Conservation (phyloP, 2,797 vertebrate species). For the Pristis pectinata region DNA sequence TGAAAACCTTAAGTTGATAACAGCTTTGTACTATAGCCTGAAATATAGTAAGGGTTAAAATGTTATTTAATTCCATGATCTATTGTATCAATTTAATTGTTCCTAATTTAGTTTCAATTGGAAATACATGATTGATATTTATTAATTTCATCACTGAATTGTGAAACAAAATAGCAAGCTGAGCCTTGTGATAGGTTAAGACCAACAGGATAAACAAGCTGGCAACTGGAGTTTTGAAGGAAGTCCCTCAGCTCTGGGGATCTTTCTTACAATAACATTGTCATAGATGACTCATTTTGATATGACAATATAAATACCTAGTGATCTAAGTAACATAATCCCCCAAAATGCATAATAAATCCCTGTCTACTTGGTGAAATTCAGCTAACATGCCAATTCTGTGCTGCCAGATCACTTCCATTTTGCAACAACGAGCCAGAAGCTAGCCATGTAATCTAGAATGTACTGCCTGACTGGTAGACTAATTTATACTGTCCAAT, state of each 20-base stretch:
- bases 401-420: too few relatives aligned
- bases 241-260: not conserved
- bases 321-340: too few relatives aligned
- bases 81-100: not conserved
- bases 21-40: not conserved
- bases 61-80: not conserved
- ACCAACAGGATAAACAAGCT: not conserved
- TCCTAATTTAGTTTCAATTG: not conserved
- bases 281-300: not conserved
- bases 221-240: not conserved
- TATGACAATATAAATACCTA: too few relatives aligned
- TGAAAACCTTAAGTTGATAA: too few relatives aligned
- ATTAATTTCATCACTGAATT: not conserved
- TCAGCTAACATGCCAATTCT: too few relatives aligned
- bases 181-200: not conserved
- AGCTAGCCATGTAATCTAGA: too few relatives aligned
- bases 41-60: not conserved
- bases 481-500: not conserved
- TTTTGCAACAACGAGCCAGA: too few relatives aligned
- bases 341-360: too few relatives aligned
- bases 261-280: not conserved
- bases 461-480: not conserved
- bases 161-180: not conserved
- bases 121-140: not conserved
- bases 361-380: too few relatives aligned